These are phyloP conservation scores for Pseudotriccus pelzelni DNA, from an alignment of 2,797 vertebrate species.

Conservation along the genomic window DNA sequence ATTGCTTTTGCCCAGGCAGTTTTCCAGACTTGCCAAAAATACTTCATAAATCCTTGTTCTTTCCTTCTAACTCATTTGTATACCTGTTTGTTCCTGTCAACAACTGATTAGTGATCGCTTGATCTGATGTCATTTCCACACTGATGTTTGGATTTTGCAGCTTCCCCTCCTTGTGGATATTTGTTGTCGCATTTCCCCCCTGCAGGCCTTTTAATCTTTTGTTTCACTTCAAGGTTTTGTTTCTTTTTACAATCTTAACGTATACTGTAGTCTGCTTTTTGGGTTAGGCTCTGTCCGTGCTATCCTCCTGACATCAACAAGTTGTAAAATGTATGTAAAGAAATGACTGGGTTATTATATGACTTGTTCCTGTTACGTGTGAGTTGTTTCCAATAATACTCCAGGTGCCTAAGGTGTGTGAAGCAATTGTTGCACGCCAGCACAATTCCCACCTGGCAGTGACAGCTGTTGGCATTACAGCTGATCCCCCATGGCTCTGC, in stretches of 20 bases:
- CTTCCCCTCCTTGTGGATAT: slow-evolving; percentile 16
- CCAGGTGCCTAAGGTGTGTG: background rate
- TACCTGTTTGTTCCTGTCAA: slow-evolving; percentile 2
- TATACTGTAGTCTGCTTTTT: background rate
- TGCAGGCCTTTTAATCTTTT: background rate
- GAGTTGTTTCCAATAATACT: accelerated
- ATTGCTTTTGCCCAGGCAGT: background rate
- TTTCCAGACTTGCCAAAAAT: background rate
- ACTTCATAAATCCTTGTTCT: background rate
- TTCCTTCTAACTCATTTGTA: background rate
- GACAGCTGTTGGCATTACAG: background rate
- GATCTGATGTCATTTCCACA: slow-evolving; percentile 33
- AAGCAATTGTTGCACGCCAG: background rate
- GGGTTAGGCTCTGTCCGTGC: background rate
- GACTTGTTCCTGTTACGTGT: background rate
- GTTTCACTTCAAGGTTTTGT: background rate
- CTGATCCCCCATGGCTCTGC: background rate
- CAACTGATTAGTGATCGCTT: background rate
- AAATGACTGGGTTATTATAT: background rate
- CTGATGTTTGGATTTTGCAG: background rate
- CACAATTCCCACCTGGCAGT: background rate
- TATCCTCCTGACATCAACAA: background rate
- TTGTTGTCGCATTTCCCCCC: slow-evolving; percentile 8
- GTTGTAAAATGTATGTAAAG: background rate
- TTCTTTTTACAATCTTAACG: background rate